Evolutionary conservation across 2,113 vertebrate species (phyloP), one percentile per base, ranked within the genome.

Genomic region (Suncus etruscus): DNA sequence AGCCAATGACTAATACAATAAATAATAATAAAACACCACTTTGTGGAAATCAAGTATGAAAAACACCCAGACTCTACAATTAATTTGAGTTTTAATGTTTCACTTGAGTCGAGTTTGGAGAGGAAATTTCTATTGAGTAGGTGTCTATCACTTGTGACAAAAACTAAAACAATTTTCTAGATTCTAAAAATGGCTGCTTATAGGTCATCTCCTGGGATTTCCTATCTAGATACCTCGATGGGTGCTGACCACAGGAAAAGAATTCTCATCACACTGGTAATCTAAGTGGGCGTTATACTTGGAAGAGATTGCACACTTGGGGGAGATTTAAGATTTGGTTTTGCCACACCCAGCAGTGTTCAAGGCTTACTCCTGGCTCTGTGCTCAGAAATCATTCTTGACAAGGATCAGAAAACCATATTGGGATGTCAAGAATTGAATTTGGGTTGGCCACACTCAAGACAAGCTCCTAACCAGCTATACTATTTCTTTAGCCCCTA

Each of bases 1-100:
- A 87, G n/a, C 27, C 66, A 89, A 82, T 82, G 58, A 72, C 48
- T 27, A 86, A 51, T 20, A 73, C 39, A 91, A 77, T 61, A 31
- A 22, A 4, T 2, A 10, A 8, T 79, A 90, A 83, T 47, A 91
- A 86, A 93, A 94, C 31, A 85, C 70, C 75, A n/a, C 12, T 77
- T 29, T 83, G 11, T 31, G 74, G 32, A 91, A 89, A 80, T 87
- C 68, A 95, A 92, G 91, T 70, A 65, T 89, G n/a, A 93, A n/a
- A 84, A 91, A 24, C n/a, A 90, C 20, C 73, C 39, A 75, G 12
- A 69, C 45, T 83, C 54, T 63, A 45, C 4, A 75, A 87, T 85
- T 45, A 69, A 11, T 69, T n/a, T n/a, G 68, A 39, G 54, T 84
- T 83, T 83, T 86, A 73, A 76, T 58, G 32, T 66, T 74, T 83